Percentiles rank a stretch among this genome's conserved stretches.
Conservation (phyloP, 2,113 vertebrate genomes). For the Nibea coibor region DNA sequence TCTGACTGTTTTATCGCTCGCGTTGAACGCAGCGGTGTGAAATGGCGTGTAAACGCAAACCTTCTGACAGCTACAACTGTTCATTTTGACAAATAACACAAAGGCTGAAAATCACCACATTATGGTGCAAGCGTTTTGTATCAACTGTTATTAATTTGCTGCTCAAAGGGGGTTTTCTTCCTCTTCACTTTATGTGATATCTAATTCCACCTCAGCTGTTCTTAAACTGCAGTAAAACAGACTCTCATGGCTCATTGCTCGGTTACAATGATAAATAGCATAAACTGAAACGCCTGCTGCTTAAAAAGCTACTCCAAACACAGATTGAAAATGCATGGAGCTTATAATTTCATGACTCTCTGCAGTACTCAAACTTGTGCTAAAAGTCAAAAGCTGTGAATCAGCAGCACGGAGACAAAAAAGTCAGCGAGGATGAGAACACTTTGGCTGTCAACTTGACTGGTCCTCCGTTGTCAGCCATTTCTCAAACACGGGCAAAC, state of each 20-base stretch:
- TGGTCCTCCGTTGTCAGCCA: constrained; percentile 53
- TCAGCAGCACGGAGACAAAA: constrained; percentile 4
- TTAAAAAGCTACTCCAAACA: constrained; percentile 34
- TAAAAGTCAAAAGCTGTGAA: constrained; percentile 36
- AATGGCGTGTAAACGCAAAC: background rate
- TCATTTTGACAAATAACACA: constrained; percentile 34
- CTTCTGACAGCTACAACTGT: constrained; percentile 12
- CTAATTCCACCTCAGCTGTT: constrained; percentile 41
- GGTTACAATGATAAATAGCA: constrained; percentile 56
- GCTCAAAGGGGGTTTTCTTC: constrained; percentile 12
- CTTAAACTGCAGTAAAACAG: constrained; percentile 39
- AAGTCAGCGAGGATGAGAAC: constrained; percentile 22
- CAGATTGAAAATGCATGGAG: constrained; percentile 5
- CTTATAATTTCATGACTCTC: constrained; percentile 10
- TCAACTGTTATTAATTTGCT: constrained; percentile 20
- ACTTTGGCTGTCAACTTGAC: constrained; percentile 63
- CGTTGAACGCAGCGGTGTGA: background rate
- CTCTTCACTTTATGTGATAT: constrained; percentile 7
- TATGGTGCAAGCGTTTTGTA: background rate
- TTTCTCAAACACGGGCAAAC: constrained; percentile 64
- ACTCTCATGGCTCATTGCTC: constrained; percentile 47
- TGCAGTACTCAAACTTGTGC: constrained; percentile 14
- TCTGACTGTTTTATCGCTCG: background rate
- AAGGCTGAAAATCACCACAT: background rate
- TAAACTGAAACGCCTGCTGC: constrained; percentile 11